Evolutionary conservation across 2,888 invertebrate genomes (phyloP).

Genomic region (Dysmachus trigonus): DNA sequence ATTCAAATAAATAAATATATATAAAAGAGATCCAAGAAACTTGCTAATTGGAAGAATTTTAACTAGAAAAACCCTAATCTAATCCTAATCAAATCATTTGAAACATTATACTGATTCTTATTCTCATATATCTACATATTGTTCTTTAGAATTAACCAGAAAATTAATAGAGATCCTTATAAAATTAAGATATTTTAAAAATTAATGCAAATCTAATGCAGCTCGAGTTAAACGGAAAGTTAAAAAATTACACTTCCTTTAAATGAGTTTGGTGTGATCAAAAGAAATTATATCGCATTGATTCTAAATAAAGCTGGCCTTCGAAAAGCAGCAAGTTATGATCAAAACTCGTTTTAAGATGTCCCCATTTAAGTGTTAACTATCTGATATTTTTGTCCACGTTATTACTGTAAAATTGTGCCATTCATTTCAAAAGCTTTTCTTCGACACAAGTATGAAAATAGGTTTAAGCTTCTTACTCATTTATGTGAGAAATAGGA

Average conservation of each 20-base stretch:
- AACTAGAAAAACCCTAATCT: no score
- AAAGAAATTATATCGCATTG: background rate
- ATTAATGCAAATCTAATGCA: background rate
- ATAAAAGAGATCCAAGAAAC: no score
- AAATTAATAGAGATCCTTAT: background rate
- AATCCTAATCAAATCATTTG: no score
- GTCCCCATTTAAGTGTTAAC: background rate
- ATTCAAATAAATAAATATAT: no score
- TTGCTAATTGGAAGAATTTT: no score
- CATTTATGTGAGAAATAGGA: background rate
- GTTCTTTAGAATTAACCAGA: no score
- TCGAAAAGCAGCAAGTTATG: background rate
- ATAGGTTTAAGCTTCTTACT: background rate
- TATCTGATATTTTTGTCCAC: background rate
- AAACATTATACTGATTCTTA: no score
- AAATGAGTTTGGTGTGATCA: background rate
- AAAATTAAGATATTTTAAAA: background rate
- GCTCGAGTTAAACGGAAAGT: no score
- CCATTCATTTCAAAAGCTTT: no score
- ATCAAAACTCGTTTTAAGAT: background rate
- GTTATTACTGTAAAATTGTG: background rate
- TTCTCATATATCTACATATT: no score
- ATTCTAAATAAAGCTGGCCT: background rate
- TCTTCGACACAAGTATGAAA: no score
- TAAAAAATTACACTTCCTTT: background rate